phyloP scores from a whole-genome alignment of 1,140 invertebrate species.

The Aphelinus atriplicis region DNA sequence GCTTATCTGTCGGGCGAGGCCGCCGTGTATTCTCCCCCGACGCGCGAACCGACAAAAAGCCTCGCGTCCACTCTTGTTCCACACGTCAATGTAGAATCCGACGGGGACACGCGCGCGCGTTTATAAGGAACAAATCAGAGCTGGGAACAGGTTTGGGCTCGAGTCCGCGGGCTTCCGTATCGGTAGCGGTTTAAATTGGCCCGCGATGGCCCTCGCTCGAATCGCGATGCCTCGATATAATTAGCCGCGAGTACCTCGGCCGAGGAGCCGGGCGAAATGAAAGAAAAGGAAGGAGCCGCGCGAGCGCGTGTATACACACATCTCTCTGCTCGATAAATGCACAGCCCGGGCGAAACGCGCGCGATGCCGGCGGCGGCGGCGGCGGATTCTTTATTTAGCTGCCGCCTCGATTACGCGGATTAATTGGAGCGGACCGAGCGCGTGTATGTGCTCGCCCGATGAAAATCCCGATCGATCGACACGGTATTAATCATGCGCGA shows the following conservation, averaged over 20 bases:
- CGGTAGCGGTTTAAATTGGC: constrained; percentile 1
- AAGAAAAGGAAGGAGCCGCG: not conserved
- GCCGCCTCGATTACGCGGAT: not conserved
- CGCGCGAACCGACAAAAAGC: not conserved
- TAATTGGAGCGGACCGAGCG: not conserved
- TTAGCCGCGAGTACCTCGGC: constrained; percentile 3
- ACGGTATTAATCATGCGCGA: not conserved
- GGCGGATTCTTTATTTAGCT: not conserved
- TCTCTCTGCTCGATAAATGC: not conserved
- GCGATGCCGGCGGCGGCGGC: too few species aligned
- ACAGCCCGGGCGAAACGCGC: not conserved
- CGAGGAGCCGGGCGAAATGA: not conserved
- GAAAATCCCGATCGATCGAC: not conserved
- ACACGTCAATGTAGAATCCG: too few species aligned
- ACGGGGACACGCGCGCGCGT: too few species aligned
- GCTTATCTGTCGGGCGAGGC: too few species aligned
- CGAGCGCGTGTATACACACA: not conserved
- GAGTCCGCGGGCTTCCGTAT: constrained; percentile 1
- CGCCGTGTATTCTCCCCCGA: too few species aligned
- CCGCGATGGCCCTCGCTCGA: not conserved
- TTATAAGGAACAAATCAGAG: not conserved
- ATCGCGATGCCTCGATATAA: constrained; percentile 10
- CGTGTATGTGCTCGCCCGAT: not conserved
- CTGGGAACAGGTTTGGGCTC: not conserved
- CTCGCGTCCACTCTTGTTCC: too few species aligned